Base-by-base conservation (phyloP, 2,888 invertebrate genomes). In the Neelides folsomi region DNA sequence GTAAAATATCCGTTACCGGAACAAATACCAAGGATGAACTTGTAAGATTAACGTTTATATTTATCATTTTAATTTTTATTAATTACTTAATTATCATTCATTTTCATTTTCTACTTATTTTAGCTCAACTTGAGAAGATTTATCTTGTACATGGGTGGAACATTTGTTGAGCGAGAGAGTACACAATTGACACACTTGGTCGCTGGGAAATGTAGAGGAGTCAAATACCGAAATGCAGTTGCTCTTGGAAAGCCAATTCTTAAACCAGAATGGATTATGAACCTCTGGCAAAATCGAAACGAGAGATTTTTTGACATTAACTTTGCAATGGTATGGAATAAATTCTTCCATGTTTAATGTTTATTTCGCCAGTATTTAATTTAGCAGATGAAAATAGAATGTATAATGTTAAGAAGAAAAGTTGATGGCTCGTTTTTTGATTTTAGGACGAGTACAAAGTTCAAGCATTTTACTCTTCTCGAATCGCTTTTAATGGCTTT, bases 211-310 rank as follows among this genome's bases (percentile, higher is more conserved):
- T 85, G 86, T 66, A 83, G 83, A 44, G 92, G 93, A 55, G 86
- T 88, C 66, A 94, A 94, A 75, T 95, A 94, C 72, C 82, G 86
- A 73, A 89, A 89, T 73, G 94, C 94, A 53, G 83, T 85, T 58
- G 85, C 86, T 52, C 86, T 92, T 72, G 82, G 86, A 53, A 79
- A 88, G 66, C 88, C 90, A 27, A 85, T 94, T 61, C 82, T 95
- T 75, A 80, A 82, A 62, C 79, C 83, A 53, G 79, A 82, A 54
- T 97, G 94, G 94, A 83, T 95, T 15, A 78, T 81, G 68, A 77
- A 82, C 58, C 81, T 86, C 58, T 97, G 95, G 95, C 80, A 84
- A 59, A 77, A 79, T 60, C 79, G 86, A 66, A 76, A 82, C 68
- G 79, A 83, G 19, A 18, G 42, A 27, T 9, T 41, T 9, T 57